Percentiles rank a stretch among this genome's conserved stretches.
Evolutionary conservation across 2,888 invertebrate genomes (phyloP).

Genomic region (Lottia gigantea): DNA sequence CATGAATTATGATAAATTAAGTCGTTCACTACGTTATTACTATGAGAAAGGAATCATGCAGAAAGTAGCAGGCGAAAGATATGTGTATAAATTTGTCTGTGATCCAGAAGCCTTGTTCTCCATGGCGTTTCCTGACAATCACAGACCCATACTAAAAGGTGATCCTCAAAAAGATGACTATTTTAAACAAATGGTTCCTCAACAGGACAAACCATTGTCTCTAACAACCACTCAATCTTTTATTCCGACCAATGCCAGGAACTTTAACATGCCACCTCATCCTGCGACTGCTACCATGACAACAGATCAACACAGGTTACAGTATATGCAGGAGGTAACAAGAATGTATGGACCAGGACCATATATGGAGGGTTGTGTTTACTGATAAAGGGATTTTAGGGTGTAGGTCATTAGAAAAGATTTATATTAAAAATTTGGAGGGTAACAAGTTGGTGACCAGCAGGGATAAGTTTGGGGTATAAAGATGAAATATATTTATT

Average conservation of each 20-base stretch:
- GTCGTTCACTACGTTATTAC: constrained; percentile 92
- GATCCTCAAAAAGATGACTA: constrained; percentile 39
- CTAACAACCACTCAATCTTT: constrained; percentile 21
- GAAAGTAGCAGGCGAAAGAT: constrained; percentile 90
- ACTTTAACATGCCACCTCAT: constrained; percentile 29
- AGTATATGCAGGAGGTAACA: constrained; percentile 59
- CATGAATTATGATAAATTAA: constrained; percentile 97
- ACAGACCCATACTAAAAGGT: constrained; percentile 58
- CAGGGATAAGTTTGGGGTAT: too few relatives aligned
- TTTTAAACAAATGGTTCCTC: constrained; percentile 26
- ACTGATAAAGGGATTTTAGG: constrained; percentile 27
- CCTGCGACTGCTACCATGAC: constrained; percentile 22
- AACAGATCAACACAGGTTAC: constrained; percentile 47
- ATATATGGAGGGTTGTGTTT: constrained; percentile 60
- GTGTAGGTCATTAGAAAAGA: too few relatives aligned
- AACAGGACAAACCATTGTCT: constrained; percentile 25
- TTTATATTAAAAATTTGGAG: too few relatives aligned
- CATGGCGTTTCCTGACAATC: constrained; percentile 65
- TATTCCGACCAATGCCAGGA: constrained; percentile 22
- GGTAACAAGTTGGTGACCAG: too few relatives aligned
- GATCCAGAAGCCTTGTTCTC: constrained; percentile 76
- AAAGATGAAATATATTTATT: too few relatives aligned
- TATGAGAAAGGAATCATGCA: constrained; percentile 99
- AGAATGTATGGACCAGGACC: constrained; percentile 56
- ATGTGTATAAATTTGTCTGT: constrained; percentile 96